Evolutionary conservation across 2,888 invertebrate species (phyloP).

Genomic region (Cheilosia scutellata): DNA sequence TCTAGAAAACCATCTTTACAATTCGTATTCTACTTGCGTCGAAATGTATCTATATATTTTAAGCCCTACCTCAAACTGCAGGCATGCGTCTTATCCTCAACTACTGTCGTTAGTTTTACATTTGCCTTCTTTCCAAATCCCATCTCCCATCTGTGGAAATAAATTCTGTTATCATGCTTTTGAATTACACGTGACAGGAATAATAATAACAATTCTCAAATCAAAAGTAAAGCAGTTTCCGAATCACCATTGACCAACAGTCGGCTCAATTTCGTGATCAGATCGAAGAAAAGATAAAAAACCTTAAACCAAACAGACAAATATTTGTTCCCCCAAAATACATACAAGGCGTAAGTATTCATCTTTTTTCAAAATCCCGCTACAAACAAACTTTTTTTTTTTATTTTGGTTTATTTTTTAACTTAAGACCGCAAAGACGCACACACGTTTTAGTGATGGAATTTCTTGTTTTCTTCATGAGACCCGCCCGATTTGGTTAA

Average conservation of each 20-base stretch:
- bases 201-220: slow-evolving; percentile 29
- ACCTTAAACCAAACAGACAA: background rate
- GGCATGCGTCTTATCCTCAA: background rate
- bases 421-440: slow-evolving; percentile 25
- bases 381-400: slow-evolving; percentile 11
- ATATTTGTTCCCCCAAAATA: slow-evolving; percentile 21
- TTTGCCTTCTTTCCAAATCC: slow-evolving; percentile 1
- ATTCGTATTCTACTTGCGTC: slow-evolving; percentile 20
- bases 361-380: slow-evolving; percentile 42
- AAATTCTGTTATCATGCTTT: slow-evolving; percentile 57
- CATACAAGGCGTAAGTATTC: background rate
- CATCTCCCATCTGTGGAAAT: slow-evolving; percentile 30
- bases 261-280: slow-evolving; percentile 14
- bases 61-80: background rate
- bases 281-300: slow-evolving; percentile 30
- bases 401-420: background rate
- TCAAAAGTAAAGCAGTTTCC: slow-evolving; percentile 59
- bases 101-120: slow-evolving; percentile 4
- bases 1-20: background rate
- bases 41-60: background rate
- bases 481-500: slow-evolving; percentile 14
- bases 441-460: slow-evolving; percentile 1
- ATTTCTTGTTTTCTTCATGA: background rate
- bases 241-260: slow-evolving; percentile 36
- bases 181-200: slow-evolving; percentile 52